Percentiles rank a stretch among this genome's conserved stretches.
phyloP scores from a whole-genome alignment of 2,888 invertebrate species.

The Eupithecia centaureata region DNA sequence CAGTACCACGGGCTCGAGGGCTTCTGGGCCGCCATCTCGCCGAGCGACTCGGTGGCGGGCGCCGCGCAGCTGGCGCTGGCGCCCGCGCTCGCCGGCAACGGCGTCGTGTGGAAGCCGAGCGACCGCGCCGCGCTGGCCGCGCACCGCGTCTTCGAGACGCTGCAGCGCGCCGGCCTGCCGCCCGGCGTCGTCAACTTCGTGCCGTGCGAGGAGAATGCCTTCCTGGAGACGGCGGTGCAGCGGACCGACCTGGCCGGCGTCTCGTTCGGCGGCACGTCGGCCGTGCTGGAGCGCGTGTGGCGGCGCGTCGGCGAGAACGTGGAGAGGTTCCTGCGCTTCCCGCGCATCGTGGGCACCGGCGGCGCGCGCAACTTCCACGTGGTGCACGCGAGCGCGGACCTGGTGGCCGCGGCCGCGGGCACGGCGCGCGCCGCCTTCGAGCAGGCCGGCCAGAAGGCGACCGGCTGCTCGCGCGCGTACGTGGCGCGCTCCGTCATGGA shows the following conservation, averaged over 20 bases:
- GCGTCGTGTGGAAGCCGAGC: slow-evolving; percentile 98
- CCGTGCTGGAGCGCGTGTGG: slow-evolving; percentile 92
- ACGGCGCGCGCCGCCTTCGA: slow-evolving; percentile 97
- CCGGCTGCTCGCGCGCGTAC: slow-evolving; percentile 99
- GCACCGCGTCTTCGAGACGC: slow-evolving; percentile 95
- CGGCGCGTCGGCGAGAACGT: slow-evolving; percentile 92
- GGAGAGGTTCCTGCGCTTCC: slow-evolving; percentile 92
- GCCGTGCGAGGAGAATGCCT: slow-evolving; percentile 97
- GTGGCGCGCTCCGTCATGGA: slow-evolving; percentile 95
- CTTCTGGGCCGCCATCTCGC: slow-evolving; percentile 98
- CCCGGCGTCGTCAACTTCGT: slow-evolving; percentile 99
- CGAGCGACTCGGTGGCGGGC: slow-evolving; percentile 99
- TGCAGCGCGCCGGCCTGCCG: slow-evolving; percentile 88
- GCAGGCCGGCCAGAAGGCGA: slow-evolving; percentile 98
- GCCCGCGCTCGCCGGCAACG: slow-evolving; percentile 96
- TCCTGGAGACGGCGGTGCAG: slow-evolving; percentile 86
- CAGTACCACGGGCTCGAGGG: slow-evolving; percentile 97
- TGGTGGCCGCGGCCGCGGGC: slow-evolving; percentile 90
- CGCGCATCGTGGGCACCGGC: slow-evolving; percentile 96
- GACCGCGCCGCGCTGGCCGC: slow-evolving; percentile 95
- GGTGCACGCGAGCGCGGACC: slow-evolving; percentile 95
- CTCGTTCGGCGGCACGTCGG: slow-evolving; percentile 96
- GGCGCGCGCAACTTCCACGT: slow-evolving; percentile 99
- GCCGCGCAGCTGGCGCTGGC: slow-evolving; percentile 98
- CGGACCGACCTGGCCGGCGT: slow-evolving; percentile 94